A percentile compares a stretch with the other conserved stretches of the same genome.
phyloP scores from a whole-genome alignment of 64 coral and sea anemone genomes.

The Dendronephthya gigantea region DNA sequence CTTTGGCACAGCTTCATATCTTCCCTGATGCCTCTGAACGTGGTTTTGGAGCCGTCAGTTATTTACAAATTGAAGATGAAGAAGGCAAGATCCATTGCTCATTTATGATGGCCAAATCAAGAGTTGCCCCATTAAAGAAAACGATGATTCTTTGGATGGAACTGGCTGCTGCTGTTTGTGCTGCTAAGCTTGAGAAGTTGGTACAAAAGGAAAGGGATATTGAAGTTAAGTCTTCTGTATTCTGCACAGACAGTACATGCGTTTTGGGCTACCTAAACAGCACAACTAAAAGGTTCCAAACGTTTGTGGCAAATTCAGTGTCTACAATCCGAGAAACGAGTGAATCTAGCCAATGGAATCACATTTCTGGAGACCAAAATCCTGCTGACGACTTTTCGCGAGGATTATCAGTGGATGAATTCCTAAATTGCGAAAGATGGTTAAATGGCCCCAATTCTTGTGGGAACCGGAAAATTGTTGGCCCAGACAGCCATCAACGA shows the following conservation, averaged over 20 bases:
- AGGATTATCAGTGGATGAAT: not conserved
- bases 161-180: too few species aligned
- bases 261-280: not conserved
- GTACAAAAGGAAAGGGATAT: too few species aligned
- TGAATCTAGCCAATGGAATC: not conserved
- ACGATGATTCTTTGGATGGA: too few species aligned
- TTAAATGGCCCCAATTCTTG: not conserved
- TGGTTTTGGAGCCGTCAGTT: not conserved
- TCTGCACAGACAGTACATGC: not conserved
- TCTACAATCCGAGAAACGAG: not conserved
- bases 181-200: too few species aligned
- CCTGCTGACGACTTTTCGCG: not conserved
- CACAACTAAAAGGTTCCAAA: not conserved
- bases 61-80: not conserved
- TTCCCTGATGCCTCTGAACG: too few species aligned
- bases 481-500: not conserved
- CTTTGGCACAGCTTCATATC: too few species aligned
- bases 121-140: not conserved
- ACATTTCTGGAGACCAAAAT: not conserved
- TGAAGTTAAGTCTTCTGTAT: not conserved
- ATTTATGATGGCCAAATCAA: not conserved
- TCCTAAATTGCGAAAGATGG: not conserved
- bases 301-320: not conserved
- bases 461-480: not conserved
- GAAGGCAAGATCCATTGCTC: not conserved